Evolutionary conservation across 2,888 invertebrate genomes (phyloP).

Genomic region (Pachymerium ferrugineum): DNA sequence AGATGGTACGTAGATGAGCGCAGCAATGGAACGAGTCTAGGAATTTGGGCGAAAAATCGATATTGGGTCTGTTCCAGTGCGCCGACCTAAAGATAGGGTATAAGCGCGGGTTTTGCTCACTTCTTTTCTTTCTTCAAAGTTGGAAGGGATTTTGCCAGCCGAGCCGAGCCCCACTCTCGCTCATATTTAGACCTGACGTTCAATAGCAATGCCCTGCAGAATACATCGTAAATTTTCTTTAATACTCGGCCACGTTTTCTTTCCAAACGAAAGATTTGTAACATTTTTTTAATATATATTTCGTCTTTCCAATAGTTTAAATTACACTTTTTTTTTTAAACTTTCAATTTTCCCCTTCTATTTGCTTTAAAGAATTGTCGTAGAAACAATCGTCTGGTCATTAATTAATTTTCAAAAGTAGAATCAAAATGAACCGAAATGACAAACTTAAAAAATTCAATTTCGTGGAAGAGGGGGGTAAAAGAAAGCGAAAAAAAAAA

Average conservation of each 20-base stretch:
- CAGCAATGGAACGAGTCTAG: background rate
- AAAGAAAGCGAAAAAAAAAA: background rate
- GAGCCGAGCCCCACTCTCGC: background rate
- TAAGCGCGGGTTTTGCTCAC: conserved; percentile 2
- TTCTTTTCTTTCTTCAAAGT: conserved; percentile 18
- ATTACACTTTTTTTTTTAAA: background rate
- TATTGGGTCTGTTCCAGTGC: conserved; percentile 10
- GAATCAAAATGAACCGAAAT: background rate
- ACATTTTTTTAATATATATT: too few relatives aligned
- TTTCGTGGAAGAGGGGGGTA: background rate
- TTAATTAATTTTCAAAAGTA: conserved; percentile 19
- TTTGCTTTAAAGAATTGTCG: background rate
- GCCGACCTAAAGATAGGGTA: background rate
- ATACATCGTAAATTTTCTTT: conserved; percentile 23
- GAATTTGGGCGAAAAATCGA: background rate
- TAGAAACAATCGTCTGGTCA: background rate
- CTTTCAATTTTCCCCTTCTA: background rate
- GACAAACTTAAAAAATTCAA: conserved; percentile 11
- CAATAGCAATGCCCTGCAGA: conserved; percentile 25
- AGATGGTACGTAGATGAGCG: too few relatives aligned
- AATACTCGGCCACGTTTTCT: background rate
- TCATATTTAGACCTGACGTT: background rate
- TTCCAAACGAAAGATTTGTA: background rate
- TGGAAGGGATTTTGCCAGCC: conserved; percentile 7
- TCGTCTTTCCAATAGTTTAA: too few relatives aligned